These are phyloP conservation scores for Gisinianus flammeolus DNA, from an alignment of 2,888 invertebrate genomes.

Conservation along the genomic window DNA sequence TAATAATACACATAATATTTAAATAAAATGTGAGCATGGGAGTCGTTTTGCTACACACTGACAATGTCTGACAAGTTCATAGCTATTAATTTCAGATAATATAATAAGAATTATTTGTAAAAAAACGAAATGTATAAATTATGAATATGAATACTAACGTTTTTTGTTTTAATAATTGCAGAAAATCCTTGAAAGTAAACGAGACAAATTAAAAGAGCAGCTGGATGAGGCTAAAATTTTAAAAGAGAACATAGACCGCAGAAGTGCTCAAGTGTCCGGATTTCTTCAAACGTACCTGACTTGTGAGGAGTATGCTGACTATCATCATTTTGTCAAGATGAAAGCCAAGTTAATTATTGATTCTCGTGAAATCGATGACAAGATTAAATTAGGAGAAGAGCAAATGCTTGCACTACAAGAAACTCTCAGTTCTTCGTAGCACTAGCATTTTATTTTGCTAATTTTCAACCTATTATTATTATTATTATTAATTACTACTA, in stretches of 20 bases:
- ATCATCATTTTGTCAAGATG: constrained; percentile 84
- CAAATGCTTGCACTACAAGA: constrained; percentile 76
- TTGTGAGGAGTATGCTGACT: constrained; percentile 73
- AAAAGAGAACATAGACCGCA: constrained; percentile 79
- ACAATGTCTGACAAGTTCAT: neutral
- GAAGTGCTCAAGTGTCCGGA: constrained; percentile 73
- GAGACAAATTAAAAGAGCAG: constrained; percentile 77
- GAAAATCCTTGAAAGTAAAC: constrained; percentile 73
- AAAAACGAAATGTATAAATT: neutral
- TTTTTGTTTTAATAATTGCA: constrained; percentile 40
- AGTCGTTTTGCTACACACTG: too few species aligned
- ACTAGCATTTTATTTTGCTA: neutral
- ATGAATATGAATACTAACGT: neutral
- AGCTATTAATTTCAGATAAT: neutral
- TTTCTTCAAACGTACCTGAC: constrained; percentile 68
- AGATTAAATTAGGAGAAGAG: constrained; percentile 81
- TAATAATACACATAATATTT: too few species aligned
- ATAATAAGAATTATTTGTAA: neutral
- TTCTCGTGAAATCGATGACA: constrained; percentile 79
- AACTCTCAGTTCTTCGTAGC: constrained; percentile 61
- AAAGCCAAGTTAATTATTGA: constrained; percentile 84
- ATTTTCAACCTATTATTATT: neutral
- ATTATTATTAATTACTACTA: neutral
- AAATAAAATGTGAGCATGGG: too few species aligned
- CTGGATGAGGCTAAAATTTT: constrained; percentile 81